Conservation (phyloP, 2,888 invertebrate genomes). For the Drosophila antonietae region DNA sequence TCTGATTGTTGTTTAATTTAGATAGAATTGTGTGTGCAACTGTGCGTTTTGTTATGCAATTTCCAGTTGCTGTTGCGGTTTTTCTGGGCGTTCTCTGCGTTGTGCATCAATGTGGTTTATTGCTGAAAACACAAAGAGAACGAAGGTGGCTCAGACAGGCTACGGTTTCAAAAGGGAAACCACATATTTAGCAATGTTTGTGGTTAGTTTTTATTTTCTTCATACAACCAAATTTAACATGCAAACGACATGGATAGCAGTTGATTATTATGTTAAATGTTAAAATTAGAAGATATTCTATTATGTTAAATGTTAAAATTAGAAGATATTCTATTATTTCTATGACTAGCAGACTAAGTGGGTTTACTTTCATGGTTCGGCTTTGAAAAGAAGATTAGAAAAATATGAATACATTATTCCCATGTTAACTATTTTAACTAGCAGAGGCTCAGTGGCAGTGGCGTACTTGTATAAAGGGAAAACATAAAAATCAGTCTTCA, state of each 20-base stretch:
- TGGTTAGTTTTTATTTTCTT: conserved; percentile 1
- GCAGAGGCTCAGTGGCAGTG: too few relatives aligned
- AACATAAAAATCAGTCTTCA: too few relatives aligned
- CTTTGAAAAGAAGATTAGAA: too few relatives aligned
- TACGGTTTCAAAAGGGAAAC: background rate
- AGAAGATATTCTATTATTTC: too few relatives aligned
- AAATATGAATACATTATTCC: too few relatives aligned
- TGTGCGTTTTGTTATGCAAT: conserved; percentile 22
- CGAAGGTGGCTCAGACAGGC: background rate
- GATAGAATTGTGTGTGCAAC: conserved; percentile 32
- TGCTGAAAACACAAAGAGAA: conserved; percentile 10
- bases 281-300: background rate
- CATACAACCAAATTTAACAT: background rate
- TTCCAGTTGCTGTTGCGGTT: conserved; percentile 45
- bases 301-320: too few relatives aligned
- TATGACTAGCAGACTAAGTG: too few relatives aligned
- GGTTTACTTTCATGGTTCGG: too few relatives aligned
- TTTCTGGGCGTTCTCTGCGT: conserved; percentile 30
- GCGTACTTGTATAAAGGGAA: too few relatives aligned
- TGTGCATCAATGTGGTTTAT: conserved; percentile 38
- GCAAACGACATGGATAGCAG: background rate
- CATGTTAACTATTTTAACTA: too few relatives aligned
- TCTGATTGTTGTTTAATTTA: conserved; percentile 15
- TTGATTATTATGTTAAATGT: too few relatives aligned
- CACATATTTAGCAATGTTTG: conserved; percentile 24